Percentiles rank a stretch among this genome's conserved stretches.
Conservation (phyloP, 1,140 invertebrate genomes). For the Drosophila funebris region DNA sequence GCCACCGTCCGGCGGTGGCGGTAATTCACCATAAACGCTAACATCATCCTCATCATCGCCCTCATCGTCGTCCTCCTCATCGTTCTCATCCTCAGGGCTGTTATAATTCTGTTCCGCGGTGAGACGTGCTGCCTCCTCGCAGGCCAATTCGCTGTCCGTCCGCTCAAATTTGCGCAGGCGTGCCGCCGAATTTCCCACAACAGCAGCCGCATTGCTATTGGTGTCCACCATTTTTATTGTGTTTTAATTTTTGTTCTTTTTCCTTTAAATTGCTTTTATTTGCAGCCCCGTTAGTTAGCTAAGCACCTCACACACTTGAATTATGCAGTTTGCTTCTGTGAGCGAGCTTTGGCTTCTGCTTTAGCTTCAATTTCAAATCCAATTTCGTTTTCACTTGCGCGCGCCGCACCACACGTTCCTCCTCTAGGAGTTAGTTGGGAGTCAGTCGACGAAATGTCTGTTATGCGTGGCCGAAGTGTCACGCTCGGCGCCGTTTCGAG, state of each 20-base stretch:
- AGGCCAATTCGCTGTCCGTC: slow-evolving; percentile 93
- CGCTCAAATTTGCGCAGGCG: slow-evolving; percentile 84
- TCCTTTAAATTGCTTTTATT: slow-evolving; percentile 8
- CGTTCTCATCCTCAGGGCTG: slow-evolving; percentile 88
- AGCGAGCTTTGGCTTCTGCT: slow-evolving; percentile 32
- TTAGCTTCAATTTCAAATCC: slow-evolving; percentile 34
- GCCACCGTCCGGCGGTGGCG: slow-evolving; percentile 92
- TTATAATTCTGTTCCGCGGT: slow-evolving; percentile 86
- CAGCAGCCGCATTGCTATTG: slow-evolving; percentile 52
- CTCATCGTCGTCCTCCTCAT: slow-evolving; percentile 87
- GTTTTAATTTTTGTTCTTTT: slow-evolving; percentile 10
- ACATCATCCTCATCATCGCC: slow-evolving; percentile 88
- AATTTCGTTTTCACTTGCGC: slow-evolving; percentile 57
- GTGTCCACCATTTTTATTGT: slow-evolving; percentile 52
- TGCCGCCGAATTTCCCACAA: slow-evolving; percentile 50
- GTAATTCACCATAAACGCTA: slow-evolving; percentile 90
- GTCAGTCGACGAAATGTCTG: slow-evolving; percentile 27
- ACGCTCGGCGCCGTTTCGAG: slow-evolving; percentile 26
- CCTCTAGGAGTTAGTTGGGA: slow-evolving; percentile 1
- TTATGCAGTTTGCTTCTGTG: not conserved
- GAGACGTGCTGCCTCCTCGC: slow-evolving; percentile 90
- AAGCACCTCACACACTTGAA: not conserved
- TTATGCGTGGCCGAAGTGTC: slow-evolving; percentile 52
- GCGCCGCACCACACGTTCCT: slow-evolving; percentile 4
- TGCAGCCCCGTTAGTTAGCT: slow-evolving; percentile 11